Percentiles rank a stretch among this genome's conserved stretches.
Conservation (phyloP, 2,888 invertebrate genomes). For the Tupiocoris notatus region DNA sequence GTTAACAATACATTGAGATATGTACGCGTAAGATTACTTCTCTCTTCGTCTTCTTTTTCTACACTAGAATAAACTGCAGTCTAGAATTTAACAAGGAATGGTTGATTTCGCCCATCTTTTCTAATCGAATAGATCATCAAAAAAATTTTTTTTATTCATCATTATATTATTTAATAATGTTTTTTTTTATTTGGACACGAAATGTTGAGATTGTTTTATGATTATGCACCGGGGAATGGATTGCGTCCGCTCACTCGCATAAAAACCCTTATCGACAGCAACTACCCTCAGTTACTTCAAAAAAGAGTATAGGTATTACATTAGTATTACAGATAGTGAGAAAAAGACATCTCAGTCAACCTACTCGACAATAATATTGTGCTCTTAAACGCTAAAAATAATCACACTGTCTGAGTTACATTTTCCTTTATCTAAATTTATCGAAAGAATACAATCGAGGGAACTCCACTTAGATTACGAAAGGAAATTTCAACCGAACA, state of each 20-base stretch:
- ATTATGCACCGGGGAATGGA: constrained; percentile 25
- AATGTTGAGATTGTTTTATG: constrained; percentile 37
- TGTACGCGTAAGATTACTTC: constrained; percentile 44
- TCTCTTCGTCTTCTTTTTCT: constrained; percentile 28
- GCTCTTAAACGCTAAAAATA: constrained; percentile 32
- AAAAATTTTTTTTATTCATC: constrained; percentile 1
- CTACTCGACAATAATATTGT: constrained; percentile 22
- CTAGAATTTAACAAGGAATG: constrained; percentile 49
- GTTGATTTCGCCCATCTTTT: constrained; percentile 38
- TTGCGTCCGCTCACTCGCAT: constrained; percentile 28
- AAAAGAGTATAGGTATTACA: constrained; percentile 3
- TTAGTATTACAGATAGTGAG: constrained; percentile 11
- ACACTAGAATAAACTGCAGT: constrained; percentile 47
- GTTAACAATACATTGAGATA: constrained; percentile 48
- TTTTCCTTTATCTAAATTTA: neutral
- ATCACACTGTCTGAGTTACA: constrained; percentile 23
- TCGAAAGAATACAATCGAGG: neutral
- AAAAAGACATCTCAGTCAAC: constrained; percentile 20
- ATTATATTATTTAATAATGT: constrained; percentile 4
- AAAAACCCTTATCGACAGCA: constrained; percentile 17
- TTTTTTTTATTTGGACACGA: constrained; percentile 9
- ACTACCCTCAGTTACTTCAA: constrained; percentile 32
- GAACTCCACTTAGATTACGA: neutral
- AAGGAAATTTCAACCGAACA: neutral
- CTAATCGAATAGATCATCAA: neutral